These are phyloP conservation scores for Gnatocerus cornutus DNA, from an alignment of 2,888 invertebrate species.

Conservation along the genomic window DNA sequence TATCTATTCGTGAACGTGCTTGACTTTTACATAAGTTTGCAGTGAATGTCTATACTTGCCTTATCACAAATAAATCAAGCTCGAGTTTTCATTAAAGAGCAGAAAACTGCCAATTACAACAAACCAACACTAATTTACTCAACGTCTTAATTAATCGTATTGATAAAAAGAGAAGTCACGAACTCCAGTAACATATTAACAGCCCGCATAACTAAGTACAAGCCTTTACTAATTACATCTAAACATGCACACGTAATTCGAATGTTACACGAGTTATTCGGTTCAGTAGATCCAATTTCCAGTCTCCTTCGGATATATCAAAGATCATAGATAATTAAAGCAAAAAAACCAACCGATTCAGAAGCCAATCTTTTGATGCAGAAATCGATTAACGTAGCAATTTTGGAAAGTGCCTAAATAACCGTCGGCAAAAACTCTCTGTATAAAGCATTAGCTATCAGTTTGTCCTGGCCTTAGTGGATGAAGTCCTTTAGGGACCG, in stretches of 20 bases:
- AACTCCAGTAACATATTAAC: constrained; percentile 24
- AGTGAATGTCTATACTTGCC: too few species aligned
- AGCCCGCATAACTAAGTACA: constrained; percentile 17
- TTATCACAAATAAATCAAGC: not conserved
- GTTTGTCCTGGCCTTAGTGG: constrained; percentile 36
- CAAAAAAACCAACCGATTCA: constrained; percentile 4
- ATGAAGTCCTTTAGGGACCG: constrained; percentile 44
- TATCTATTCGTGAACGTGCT: not conserved
- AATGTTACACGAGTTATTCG: not conserved
- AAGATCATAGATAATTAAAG: constrained; percentile 20
- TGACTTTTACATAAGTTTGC: not conserved
- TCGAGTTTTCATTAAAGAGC: not conserved
- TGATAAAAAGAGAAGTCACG: constrained; percentile 32
- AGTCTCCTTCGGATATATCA: not conserved
- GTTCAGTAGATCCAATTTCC: constrained; percentile 7
- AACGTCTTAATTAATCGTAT: constrained; percentile 29
- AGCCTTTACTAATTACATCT: constrained; percentile 18
- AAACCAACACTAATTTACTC: constrained; percentile 21
- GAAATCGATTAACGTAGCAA: constrained; percentile 14
- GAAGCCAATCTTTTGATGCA: not conserved
- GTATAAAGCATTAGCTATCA: constrained; percentile 43
- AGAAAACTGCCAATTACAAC: constrained; percentile 11
- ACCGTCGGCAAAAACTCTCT: constrained; percentile 13
- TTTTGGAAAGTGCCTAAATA: constrained; percentile 35
- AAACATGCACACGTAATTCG: constrained; percentile 28